A percentile compares a stretch with the other conserved stretches of the same genome.
Conservation (phyloP, 2,113 vertebrate species). For the Picathartes gymnocephalus region DNA sequence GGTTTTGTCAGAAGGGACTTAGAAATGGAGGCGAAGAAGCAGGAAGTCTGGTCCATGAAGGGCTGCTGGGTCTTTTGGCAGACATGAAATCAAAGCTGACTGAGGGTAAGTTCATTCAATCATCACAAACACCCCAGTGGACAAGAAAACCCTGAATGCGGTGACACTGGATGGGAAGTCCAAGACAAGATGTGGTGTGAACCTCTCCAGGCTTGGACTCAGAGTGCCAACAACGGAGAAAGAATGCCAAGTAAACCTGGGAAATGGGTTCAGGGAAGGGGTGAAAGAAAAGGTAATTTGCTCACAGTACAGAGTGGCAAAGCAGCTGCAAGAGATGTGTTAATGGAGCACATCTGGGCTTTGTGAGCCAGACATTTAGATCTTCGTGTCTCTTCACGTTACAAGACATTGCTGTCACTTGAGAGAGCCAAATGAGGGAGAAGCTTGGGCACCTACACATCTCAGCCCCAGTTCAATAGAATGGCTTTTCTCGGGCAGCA, state of each 20-base stretch:
- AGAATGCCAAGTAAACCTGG: neutral
- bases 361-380: neutral
- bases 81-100: constrained; percentile 1
- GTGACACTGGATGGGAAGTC: neutral
- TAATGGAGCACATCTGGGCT: neutral
- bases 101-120: neutral
- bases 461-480: neutral
- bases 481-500: neutral
- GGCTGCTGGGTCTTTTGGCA: neutral
- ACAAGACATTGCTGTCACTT: neutral
- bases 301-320: neutral
- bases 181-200: neutral
- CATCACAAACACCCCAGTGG: neutral
- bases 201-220: neutral
- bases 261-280: neutral
- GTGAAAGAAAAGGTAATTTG: neutral
- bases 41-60: neutral
- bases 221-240: neutral
- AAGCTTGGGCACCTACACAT: neutral
- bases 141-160: neutral
- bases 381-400: neutral
- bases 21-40: neutral
- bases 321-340: neutral
- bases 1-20: constrained; percentile 31
- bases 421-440: neutral